phyloP scores from a whole-genome alignment of 2,113 vertebrate genomes.

The Brachyhypopomus gauderio region DNA sequence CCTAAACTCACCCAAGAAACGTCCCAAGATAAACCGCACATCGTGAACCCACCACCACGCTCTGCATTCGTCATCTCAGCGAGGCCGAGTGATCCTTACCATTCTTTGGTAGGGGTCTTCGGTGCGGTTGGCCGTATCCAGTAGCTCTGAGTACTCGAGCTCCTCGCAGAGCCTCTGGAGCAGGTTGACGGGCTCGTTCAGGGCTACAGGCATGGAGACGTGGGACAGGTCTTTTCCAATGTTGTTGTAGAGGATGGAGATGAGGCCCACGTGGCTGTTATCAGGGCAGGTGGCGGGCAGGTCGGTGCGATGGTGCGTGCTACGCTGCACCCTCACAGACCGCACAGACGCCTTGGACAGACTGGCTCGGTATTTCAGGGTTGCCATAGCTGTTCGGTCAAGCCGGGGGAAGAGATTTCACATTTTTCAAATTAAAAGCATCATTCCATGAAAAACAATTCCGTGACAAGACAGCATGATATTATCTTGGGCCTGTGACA shows the following conservation, averaged over 20 bases:
- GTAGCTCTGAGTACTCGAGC: slow-evolving; percentile 92
- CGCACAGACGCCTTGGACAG: slow-evolving; percentile 44
- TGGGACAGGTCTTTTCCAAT: slow-evolving; percentile 97
- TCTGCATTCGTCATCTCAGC: background rate
- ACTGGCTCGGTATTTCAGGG: slow-evolving; percentile 56
- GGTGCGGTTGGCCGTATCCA: slow-evolving; percentile 82
- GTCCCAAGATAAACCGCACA: too few relatives aligned
- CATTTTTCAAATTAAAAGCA: too few relatives aligned
- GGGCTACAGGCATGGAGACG: slow-evolving; percentile 93
- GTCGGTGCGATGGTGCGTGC: slow-evolving; percentile 72
- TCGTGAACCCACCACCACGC: background rate
- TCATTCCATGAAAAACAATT: too few relatives aligned
- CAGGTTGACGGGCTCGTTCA: slow-evolving; percentile 94
- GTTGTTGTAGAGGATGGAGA: slow-evolving; percentile 96
- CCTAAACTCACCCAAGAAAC: slow-evolving; percentile 69
- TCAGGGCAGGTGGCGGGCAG: slow-evolving; percentile 84
- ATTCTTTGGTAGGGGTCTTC: slow-evolving; percentile 85
- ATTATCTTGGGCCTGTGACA: background rate
- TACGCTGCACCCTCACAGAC: slow-evolving; percentile 29
- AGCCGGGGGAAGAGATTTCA: background rate
- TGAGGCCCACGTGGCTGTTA: slow-evolving; percentile 87
- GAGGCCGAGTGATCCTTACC: slow-evolving; percentile 68
- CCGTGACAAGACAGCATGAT: too few relatives aligned
- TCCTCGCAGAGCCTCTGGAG: slow-evolving; percentile 96
- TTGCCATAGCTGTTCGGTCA: slow-evolving; percentile 43